Evolutionary conservation across 2,113 vertebrate genomes (phyloP).

Genomic region (Pseudonaja textilis): DNA sequence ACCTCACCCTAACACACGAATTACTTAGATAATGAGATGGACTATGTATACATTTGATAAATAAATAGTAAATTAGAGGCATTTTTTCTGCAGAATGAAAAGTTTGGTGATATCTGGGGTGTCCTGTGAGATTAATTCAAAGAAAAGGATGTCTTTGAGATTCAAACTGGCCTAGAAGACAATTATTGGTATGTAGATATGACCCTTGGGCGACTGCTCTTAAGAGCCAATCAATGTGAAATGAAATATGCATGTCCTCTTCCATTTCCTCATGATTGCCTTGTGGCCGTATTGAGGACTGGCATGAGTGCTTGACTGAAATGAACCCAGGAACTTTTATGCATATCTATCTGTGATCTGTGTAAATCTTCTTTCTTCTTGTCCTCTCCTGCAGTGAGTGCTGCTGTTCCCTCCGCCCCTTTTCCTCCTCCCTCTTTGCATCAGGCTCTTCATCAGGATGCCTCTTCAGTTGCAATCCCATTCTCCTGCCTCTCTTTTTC

Average conservation of each 20-base stretch:
- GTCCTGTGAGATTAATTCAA: neutral
- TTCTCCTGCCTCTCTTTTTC: neutral
- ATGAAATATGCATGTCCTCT: neutral
- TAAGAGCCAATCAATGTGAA: neutral
- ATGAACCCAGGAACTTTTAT: neutral
- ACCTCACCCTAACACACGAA: neutral
- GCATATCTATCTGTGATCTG: neutral
- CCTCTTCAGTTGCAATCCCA: neutral
- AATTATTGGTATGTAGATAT: neutral
- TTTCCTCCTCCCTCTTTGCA: neutral
- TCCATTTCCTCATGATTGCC: neutral
- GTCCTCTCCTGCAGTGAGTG: neutral
- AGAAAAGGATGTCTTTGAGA: neutral
- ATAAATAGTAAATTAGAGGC: neutral
- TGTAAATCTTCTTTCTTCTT: neutral
- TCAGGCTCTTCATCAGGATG: neutral
- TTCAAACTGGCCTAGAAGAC: neutral
- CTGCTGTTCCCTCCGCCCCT: neutral
- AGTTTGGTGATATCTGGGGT: neutral
- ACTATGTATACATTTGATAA: neutral
- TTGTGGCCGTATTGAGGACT: neutral
- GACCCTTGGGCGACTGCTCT: neutral
- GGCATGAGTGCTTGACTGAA: neutral
- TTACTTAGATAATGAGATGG: neutral
- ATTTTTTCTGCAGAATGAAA: neutral